Base-by-base conservation (phyloP, 2,888 invertebrate species). In the Ischnus inquisitorius region DNA sequence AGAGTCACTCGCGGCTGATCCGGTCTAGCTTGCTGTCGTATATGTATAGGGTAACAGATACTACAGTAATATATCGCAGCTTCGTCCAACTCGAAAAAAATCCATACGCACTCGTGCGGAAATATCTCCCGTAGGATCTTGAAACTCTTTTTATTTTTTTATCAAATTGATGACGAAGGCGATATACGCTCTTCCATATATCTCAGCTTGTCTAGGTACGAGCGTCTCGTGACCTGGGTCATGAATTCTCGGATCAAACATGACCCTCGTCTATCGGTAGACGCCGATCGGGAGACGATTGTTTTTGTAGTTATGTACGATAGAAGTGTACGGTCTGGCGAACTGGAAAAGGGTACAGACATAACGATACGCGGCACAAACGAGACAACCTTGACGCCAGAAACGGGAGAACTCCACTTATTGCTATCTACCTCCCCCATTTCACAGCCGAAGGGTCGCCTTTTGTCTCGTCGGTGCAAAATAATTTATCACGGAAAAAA, bases 331-430 rank as follows among this genome's bases (percentile, higher is more conserved):
- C 34, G 62, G 62, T 62, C 62, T 62, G 28, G 62, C 34, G 62
- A 62, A 25, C 62, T 25, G 62, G 62, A 62, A 62, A 62, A 62
- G n/a, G 62, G 68, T 48, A 51, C 28, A 28, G 48, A 16, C 68
- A 14, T 51, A n/a, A 28, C 46, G 22, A 34, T 34, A 14, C 34
- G 14, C 25, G 12, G 6, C n/a, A 57, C 57, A 34, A 62, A 62
- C 16, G 62, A 62, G 62, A 62, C 34, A 34, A 34, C 34, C 5
- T 14, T 14, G 62, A 12, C 34, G 28, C 16, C 14, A 3, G 39
- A 62, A 10, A 60, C 12, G n/a, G 25, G 8, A 25, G 34, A 25
- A 5, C 25, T 62, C n/a, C 34, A 34, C 62, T 62, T 62, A 62
- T 62, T 28, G 62, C 12, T 1, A 25, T 6, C 34, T 8, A 0